These are phyloP conservation scores for Hydractinia symbiolongicarpus DNA, from an alignment of 30 jellyfish, hydroid and myxozoan species.

Conservation along the genomic window DNA sequence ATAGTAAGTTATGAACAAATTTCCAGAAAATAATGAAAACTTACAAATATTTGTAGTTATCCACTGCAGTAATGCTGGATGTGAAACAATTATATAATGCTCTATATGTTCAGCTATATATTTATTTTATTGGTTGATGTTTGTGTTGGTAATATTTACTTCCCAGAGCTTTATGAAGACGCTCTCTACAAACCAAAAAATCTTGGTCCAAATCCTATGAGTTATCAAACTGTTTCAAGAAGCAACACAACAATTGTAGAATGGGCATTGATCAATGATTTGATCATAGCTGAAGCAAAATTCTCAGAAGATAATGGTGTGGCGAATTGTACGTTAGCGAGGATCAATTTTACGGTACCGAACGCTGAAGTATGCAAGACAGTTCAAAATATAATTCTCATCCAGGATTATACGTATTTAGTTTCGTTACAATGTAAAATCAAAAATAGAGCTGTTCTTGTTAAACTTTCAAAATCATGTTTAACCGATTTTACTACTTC, in stretches of 20 bases:
- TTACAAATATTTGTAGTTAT: too few species aligned
- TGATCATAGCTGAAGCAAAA: slow-evolving; percentile 58
- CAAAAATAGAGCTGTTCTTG: slow-evolving; percentile 69
- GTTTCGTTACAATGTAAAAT: slow-evolving; percentile 69
- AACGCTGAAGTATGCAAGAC: slow-evolving; percentile 75
- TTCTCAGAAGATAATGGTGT: slow-evolving; percentile 93
- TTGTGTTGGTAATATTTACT: slow-evolving; percentile 50
- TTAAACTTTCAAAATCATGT: slow-evolving; percentile 55
- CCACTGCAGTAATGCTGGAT: too few species aligned
- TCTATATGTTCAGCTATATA: background rate
- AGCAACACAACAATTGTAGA: slow-evolving; percentile 75
- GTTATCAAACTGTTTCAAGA: slow-evolving; percentile 62
- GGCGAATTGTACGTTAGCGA: slow-evolving; percentile 57
- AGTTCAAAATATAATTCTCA: slow-evolving; percentile 52
- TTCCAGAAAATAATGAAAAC: too few species aligned
- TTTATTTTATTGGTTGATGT: background rate
- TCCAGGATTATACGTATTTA: slow-evolving; percentile 51
- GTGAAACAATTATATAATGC: too few species aligned
- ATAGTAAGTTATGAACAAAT: too few species aligned
- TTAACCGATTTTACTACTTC: slow-evolving; percentile 15
- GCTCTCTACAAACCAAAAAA: slow-evolving; percentile 83
- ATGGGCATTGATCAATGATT: slow-evolving; percentile 70
- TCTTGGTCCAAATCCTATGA: slow-evolving; percentile 93
- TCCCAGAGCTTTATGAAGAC: slow-evolving; percentile 94
- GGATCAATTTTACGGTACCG: slow-evolving; percentile 46